phyloP scores from a whole-genome alignment of 2,113 vertebrate genomes.

The Nesoenas mayeri region DNA sequence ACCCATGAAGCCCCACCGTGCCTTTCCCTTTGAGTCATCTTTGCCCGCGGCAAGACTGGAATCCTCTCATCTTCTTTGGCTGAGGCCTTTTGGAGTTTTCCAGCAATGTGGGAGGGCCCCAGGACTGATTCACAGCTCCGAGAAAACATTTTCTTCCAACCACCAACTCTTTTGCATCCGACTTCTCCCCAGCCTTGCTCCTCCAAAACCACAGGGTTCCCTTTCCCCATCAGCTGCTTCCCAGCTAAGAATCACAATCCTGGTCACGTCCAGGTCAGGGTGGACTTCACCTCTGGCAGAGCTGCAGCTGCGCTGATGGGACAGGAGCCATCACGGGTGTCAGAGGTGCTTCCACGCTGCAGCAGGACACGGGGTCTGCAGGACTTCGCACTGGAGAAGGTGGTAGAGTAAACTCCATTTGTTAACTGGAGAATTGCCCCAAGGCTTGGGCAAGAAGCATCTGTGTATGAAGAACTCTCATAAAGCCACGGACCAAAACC shows the following conservation, averaged over 20 bases:
- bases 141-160: neutral
- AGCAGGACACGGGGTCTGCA: neutral
- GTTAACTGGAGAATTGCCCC: neutral
- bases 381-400: neutral
- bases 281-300: neutral
- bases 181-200: neutral
- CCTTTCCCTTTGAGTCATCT: constrained; percentile 18
- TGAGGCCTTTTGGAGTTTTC: neutral
- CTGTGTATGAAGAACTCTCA: neutral
- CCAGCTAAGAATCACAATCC: neutral
- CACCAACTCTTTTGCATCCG: neutral
- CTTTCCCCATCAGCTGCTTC: neutral
- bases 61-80: neutral
- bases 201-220: neutral
- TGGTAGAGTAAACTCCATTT: neutral
- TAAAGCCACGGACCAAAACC: neutral
- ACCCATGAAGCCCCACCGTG: neutral
- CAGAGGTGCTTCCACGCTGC: neutral
- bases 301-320: neutral
- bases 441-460: neutral
- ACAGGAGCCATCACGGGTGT: neutral
- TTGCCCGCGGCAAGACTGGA: neutral
- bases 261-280: fast-evolving
- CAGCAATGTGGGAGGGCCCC: neutral
- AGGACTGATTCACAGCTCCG: neutral